Conservation (phyloP, 2,888 invertebrate species). For the Elmis aenea region DNA sequence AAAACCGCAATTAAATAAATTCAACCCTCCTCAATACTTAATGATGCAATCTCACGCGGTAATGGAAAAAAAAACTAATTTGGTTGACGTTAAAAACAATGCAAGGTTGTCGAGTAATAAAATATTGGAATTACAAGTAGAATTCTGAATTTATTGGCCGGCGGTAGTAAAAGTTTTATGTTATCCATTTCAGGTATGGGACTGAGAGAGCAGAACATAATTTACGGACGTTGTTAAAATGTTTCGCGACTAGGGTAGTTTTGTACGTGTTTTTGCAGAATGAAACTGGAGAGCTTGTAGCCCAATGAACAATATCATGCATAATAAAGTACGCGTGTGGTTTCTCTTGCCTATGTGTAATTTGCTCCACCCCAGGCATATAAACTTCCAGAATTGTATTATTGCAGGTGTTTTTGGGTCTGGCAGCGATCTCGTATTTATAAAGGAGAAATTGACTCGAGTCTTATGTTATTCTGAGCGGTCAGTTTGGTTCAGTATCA, state of each 20-base stretch:
- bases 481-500: too few relatives aligned
- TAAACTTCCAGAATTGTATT: constrained; percentile 13
- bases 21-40: too few relatives aligned
- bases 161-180: constrained; percentile 16
- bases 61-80: too few relatives aligned
- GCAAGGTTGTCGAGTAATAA: too few relatives aligned
- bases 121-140: too few relatives aligned
- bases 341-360: constrained; percentile 14
- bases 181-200: constrained; percentile 14
- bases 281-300: constrained; percentile 8
- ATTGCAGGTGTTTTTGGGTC: constrained; percentile 13
- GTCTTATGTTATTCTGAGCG: too few relatives aligned
- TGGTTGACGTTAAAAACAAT: too few relatives aligned
- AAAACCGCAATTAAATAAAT: too few relatives aligned
- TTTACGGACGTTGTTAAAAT: constrained; percentile 19
- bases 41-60: too few relatives aligned
- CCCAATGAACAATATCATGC: constrained; percentile 15
- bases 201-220: constrained; percentile 16
- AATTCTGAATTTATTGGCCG: constrained; percentile 16
- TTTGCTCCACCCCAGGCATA: constrained; percentile 7
- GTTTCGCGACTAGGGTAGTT: constrained; percentile 9
- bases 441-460: too few relatives aligned
- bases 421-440: constrained; percentile 11
- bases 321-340: constrained; percentile 15
- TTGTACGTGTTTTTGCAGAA: constrained; percentile 15